Evolutionary conservation across 2,888 invertebrate genomes (phyloP), one percentile per base, ranked within the genome.

Genomic region (Amorpha juglandis): DNA sequence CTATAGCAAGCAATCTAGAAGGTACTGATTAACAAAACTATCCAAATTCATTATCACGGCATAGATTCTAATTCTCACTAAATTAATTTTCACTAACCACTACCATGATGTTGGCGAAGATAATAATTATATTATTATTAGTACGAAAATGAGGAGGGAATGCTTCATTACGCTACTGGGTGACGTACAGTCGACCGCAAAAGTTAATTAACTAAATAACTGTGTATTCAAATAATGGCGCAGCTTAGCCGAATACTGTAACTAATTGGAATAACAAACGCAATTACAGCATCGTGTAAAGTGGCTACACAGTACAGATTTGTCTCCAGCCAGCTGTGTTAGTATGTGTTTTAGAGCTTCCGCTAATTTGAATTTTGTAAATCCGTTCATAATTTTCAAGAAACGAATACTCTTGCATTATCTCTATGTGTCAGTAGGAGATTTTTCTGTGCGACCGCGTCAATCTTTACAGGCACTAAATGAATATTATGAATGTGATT

Each of bases 61-160:
- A 9, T 42, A 58, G 33, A 52, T 62, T 72, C 74, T 72, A 71
- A 74, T 74, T 63, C 70, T 73, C 71, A 70, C 71, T 75, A 74
- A 74, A 78, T 76, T 75, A 78, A 81, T 80, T 76, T 71, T 70
- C 73, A 68, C 75, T 74, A 78, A 68, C 75, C 74, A 75, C 74
- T 71, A 63, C 69, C 70, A 69, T 75, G 74, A 76, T 72, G 71
- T 76, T 63, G 70, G 68, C 63, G 68, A 69, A 74, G 72, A 76
- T 73, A 75, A 69, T 72, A 72, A 70, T 70, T 70, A 71, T 76
- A 76, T 78, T 81, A 74, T 71, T 76, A 76, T 79, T 77, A 74
- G 66, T 68, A 65, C 68, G 77, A 71, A 72, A 78, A 78, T 74
- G 70, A 68, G 72, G 74, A 74, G 58, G 71, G 66, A 69, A 70